Base-by-base conservation (phyloP, 2,888 invertebrate genomes). In the Eubasilissa splendida region DNA sequence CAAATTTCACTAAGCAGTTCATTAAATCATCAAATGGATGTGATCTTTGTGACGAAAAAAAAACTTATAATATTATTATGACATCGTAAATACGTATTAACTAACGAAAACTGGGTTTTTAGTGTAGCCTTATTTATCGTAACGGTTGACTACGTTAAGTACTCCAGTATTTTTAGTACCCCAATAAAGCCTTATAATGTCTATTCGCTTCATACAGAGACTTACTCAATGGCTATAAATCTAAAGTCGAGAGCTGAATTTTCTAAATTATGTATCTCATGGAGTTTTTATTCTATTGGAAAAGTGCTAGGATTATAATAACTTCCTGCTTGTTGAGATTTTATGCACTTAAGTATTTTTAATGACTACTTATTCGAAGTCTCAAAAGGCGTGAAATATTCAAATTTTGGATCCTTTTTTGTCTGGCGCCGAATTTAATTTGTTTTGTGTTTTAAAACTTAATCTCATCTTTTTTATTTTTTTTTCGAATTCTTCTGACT, bases 121-220 rank as follows among this genome's bases (percentile, higher is more conserved):
- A 66, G 66, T n/a, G 42, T 42, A 50, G 66, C 66, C n/a, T 66
- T 66, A 66, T 66, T 66, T 66, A 66, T 66, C 66, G 66, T 50
- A 66, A 33, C n/a, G 66, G 66, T 66, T 66, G 66, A 66, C 66
- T 42, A 66, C 66, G 66, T 33, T 66, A 66, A 66, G 66, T 66
- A 66, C 66, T 66, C 12, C n/a, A 66, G 66, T 66, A 66, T 66
- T 66, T 66, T 66, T 66, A 66, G 66, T 66, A 66, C 42, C 66
- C 66, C 66, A 66, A 66, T 66, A 66, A 66, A 66, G 66, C 66
- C 66, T 66, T 66, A 33, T 66, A 66, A 66, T 50, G 66, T 42
- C 66, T 42, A 66, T 66, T 66, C 66, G n/a, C 33, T 66, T 50
- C 66, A 63, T 66, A 50, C 12, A 58, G 50, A 50, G 66, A 66